Evolutionary conservation across 2,797 vertebrate genomes (phyloP), one percentile per base, ranked within the genome.

Genomic region (Lithobates sylvaticus): DNA sequence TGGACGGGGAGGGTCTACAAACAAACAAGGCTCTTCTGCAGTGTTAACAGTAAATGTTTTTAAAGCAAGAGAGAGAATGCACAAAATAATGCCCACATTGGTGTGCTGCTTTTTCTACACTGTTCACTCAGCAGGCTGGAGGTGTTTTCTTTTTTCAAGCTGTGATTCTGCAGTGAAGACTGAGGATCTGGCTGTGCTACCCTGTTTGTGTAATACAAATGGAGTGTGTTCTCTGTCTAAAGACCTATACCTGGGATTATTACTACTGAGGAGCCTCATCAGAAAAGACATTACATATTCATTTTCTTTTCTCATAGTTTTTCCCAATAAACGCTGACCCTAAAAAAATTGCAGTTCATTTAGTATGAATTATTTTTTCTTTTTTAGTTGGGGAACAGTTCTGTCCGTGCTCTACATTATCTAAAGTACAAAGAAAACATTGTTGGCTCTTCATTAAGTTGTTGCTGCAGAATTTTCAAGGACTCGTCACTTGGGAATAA

Each of bases 401-500:
- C 5, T 54, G 39, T 83, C 64, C 69, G 82, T 10, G 34, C 44
- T 42, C 42, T 32, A 13, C 77, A 69, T 84, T 74, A 85, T 74
- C 70, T 72, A 9, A 70, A 74, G 54, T 61, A 61, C 68, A 85
- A 78, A 29, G 32, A 42, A 79, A 74, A 44, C 72, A 29, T 74
- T 42, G 69, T 80, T 71, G 61, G 50, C 36, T 84, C 58, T 84
- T 73, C 83, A 84, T 84, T 84, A 84, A 64, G 34, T 84, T 44
- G 76, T 65, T 70, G 44, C 83, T 64, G 76, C 61, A 50, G 68
- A 44, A 78, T 29, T 78, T 67, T 78, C 68, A 85, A 74, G 71
- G 84, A 61, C 76, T 73, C 64, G 69, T 72, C 84, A 67, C 65
- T 71, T 64, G 76, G 83, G 83, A 78, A 84, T 74, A 79, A 73